phyloP scores from a whole-genome alignment of 2,888 invertebrate genomes.

The Ecliptopera silaceata region DNA sequence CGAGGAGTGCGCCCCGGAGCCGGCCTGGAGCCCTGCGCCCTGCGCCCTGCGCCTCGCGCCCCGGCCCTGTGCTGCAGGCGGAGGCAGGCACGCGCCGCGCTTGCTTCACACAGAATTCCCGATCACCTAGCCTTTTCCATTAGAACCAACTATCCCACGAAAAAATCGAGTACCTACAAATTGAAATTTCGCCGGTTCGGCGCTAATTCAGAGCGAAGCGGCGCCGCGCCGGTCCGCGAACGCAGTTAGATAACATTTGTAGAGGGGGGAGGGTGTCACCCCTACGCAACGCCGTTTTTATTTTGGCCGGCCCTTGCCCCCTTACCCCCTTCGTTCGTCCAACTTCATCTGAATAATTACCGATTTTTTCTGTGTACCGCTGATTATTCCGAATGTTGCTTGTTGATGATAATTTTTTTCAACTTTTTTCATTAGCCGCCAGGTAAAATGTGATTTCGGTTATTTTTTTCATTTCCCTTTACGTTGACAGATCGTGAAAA shows the following conservation, averaged over 20 bases:
- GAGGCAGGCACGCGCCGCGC: constrained; percentile 21
- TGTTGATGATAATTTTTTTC: constrained; percentile 79
- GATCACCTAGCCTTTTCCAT: constrained; percentile 66
- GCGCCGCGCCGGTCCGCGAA: constrained; percentile 72
- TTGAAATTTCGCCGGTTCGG: constrained; percentile 76
- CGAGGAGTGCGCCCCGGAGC: constrained; percentile 30
- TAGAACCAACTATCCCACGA: constrained; percentile 72
- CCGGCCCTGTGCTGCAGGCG: neutral
- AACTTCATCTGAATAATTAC: constrained; percentile 84
- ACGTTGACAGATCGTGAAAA: constrained; percentile 31
- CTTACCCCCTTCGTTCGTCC: constrained; percentile 80
- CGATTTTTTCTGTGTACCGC: constrained; percentile 83
- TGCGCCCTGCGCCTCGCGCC: neutral
- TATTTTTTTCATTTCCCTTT: constrained; percentile 46
- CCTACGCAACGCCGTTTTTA: constrained; percentile 83
- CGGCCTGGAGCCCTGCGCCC: neutral
- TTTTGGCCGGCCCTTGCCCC: constrained; percentile 82
- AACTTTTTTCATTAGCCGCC: constrained; percentile 73
- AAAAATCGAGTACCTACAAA: constrained; percentile 70
- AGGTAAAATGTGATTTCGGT: constrained; percentile 54
- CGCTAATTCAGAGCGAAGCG: constrained; percentile 76
- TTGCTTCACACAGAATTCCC: constrained; percentile 48
- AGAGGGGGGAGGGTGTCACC: constrained; percentile 77
- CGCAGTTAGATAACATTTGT: constrained; percentile 83
- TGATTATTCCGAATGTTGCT: constrained; percentile 83